phyloP scores from a whole-genome alignment of 2,797 vertebrate species.

The Rousettus madagascariensis region DNA sequence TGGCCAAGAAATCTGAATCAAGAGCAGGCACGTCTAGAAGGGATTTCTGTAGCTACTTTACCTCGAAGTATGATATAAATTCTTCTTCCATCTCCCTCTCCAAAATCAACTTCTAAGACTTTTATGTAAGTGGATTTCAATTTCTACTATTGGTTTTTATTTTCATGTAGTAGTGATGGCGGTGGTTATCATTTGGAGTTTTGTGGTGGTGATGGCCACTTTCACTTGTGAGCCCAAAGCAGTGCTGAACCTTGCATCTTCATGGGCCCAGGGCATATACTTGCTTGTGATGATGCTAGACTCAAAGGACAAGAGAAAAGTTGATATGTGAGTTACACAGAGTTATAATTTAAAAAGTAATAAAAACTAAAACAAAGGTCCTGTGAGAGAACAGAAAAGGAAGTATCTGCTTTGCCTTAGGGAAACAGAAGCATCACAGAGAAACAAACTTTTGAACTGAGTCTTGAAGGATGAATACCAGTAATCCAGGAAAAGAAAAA shows the following conservation, averaged over 20 bases:
- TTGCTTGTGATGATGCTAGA: background rate
- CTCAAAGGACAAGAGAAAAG: slow-evolving; percentile 20
- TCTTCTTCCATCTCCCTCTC: background rate
- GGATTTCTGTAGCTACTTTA: background rate
- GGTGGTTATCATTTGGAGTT: background rate
- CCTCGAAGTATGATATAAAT: background rate
- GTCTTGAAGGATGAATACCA: slow-evolving; percentile 41
- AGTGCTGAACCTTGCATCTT: background rate
- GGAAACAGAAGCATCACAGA: slow-evolving; percentile 15
- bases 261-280: background rate
- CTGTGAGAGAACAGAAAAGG: slow-evolving; percentile 18
- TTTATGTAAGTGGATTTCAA: slow-evolving; percentile 6
- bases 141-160: background rate
- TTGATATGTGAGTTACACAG: slow-evolving; percentile 43
- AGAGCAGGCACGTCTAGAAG: slow-evolving; percentile 13
- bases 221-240: background rate
- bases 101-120: slow-evolving; percentile 36
- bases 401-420: slow-evolving; percentile 46
- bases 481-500: slow-evolving; percentile 42
- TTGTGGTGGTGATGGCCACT: background rate
- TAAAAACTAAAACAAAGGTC: slow-evolving; percentile 58
- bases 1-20: background rate
- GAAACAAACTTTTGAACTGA: slow-evolving; percentile 47
- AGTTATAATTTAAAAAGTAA: slow-evolving; percentile 70
- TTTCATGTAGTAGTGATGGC: background rate